Evolutionary conservation across 2,113 vertebrate genomes (phyloP).

Genomic region (Propithecus coquereli): DNA sequence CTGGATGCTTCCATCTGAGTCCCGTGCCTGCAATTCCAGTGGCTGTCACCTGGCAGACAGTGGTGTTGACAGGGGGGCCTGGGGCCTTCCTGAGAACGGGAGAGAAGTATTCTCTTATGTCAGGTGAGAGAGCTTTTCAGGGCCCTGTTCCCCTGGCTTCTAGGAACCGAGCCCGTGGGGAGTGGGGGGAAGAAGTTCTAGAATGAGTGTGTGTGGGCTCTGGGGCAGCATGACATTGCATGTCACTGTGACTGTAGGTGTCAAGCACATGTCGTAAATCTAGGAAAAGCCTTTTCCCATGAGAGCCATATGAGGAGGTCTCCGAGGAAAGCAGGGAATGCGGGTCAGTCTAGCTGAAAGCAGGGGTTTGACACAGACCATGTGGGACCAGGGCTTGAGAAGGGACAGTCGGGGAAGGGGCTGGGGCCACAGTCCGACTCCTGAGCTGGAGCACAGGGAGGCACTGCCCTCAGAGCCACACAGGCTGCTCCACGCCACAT

Average conservation of each 20-base stretch:
- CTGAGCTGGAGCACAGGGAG: background rate
- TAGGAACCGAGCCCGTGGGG: background rate
- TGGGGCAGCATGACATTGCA: background rate
- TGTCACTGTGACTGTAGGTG: rapidly evolving
- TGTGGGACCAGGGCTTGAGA: background rate
- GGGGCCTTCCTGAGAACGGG: background rate
- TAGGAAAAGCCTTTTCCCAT: background rate
- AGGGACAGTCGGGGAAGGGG: background rate
- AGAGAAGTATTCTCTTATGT: background rate
- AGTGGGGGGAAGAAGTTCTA: background rate
- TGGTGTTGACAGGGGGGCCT: background rate
- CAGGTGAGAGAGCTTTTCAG: background rate
- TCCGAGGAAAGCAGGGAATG: background rate
- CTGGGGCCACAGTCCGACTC: background rate
- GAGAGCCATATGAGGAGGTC: background rate
- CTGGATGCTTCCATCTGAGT: background rate
- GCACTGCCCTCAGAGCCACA: background rate
- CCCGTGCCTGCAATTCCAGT: background rate
- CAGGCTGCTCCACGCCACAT: background rate
- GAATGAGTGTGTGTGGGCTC: background rate
- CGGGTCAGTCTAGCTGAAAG: background rate
- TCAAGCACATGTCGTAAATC: background rate
- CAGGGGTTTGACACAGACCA: background rate
- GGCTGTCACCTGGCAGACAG: background rate
- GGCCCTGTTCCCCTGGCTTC: background rate